Evolutionary conservation across 2,113 vertebrate species (phyloP).

Genomic region (Tetraodon nigroviridis): DNA sequence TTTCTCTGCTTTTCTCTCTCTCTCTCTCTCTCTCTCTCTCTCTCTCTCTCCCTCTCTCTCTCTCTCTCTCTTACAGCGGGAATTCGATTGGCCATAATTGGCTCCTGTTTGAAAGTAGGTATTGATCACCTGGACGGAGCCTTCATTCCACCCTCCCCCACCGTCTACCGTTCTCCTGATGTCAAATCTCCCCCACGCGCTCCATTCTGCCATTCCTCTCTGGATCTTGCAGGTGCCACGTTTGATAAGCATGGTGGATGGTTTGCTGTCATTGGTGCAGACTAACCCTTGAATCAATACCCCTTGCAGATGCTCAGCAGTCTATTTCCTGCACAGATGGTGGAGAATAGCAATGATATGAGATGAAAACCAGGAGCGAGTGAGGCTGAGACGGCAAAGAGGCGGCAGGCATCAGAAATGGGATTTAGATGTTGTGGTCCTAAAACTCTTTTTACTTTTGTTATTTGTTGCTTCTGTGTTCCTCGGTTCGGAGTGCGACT

Average conservation of each 20-base stretch:
- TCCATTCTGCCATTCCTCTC: constrained; percentile 22
- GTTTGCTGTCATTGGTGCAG: constrained; percentile 47
- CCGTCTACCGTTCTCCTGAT: neutral
- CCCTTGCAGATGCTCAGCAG: constrained; percentile 44
- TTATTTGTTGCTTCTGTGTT: neutral
- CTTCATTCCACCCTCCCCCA: constrained; percentile 13
- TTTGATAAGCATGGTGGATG: constrained; percentile 48
- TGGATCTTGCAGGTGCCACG: constrained; percentile 23
- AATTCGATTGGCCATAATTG: constrained; percentile 53
- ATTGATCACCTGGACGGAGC: constrained; percentile 49
- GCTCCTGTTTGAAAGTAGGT: constrained; percentile 48
- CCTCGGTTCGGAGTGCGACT: too few relatives aligned
- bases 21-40: constrained; percentile 13
- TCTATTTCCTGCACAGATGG: constrained; percentile 42
- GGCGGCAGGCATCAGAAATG: neutral
- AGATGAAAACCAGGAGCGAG: constrained; percentile 16
- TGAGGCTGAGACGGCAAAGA: neutral
- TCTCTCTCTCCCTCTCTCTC: constrained; percentile 16
- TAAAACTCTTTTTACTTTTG: neutral
- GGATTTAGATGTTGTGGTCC: neutral
- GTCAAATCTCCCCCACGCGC: neutral
- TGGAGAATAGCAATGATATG: constrained; percentile 39
- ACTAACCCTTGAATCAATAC: constrained; percentile 62
- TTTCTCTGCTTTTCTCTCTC: constrained; percentile 26
- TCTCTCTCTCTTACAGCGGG: constrained; percentile 14